phyloP scores from a whole-genome alignment of 1,140 invertebrate species.

The Leptinotarsa defecta region DNA sequence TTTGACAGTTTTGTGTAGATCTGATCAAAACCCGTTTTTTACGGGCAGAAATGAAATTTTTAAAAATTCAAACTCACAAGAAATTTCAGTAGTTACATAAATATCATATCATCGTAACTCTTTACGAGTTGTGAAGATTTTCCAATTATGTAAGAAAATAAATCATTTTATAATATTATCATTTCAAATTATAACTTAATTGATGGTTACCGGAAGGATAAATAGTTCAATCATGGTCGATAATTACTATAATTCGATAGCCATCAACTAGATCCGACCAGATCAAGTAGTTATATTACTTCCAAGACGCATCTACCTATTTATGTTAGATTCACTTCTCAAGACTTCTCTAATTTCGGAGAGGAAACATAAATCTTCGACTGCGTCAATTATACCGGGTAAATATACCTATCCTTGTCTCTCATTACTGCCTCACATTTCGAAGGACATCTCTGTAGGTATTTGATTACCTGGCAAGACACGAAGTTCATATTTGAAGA shows the following conservation, averaged over 20 bases:
- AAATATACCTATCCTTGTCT: constrained; percentile 15
- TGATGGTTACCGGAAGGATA: not conserved
- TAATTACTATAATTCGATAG: not conserved
- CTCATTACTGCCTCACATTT: constrained; percentile 9
- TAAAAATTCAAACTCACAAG: too few relatives aligned
- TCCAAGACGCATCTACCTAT: not conserved
- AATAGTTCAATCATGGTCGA: not conserved
- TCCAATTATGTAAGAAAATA: not conserved
- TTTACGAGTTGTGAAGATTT: too few relatives aligned
- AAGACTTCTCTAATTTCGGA: constrained; percentile 22
- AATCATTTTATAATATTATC: not conserved
- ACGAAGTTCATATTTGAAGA: too few relatives aligned
- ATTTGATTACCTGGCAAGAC: not conserved
- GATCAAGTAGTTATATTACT: not conserved
- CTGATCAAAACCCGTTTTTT: too few relatives aligned
- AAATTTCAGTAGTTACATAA: too few relatives aligned
- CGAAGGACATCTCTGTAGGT: constrained; percentile 2
- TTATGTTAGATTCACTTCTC: constrained; percentile 11
- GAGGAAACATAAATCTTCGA: constrained; percentile 25
- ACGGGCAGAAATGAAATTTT: too few relatives aligned
- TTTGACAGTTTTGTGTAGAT: too few relatives aligned
- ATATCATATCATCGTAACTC: too few relatives aligned
- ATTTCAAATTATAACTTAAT: not conserved
- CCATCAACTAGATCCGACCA: not conserved
- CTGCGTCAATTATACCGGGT: constrained; percentile 21